Base-by-base conservation (phyloP, 2,888 invertebrate species). In the Drosophila atroscutellata region DNA sequence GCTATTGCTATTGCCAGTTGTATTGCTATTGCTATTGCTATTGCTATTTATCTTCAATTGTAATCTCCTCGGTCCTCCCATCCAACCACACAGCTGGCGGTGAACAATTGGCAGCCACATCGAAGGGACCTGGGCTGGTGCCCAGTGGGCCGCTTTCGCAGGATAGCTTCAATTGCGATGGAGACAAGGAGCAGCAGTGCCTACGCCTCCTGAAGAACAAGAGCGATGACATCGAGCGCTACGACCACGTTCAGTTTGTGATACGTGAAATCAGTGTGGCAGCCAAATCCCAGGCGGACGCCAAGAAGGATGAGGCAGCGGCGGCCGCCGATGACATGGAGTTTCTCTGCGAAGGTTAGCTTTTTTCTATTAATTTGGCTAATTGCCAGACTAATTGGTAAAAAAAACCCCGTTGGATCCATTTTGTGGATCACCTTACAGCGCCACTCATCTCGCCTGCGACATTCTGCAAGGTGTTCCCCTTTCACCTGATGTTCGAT, bases 401-500 rank as follows among this genome's bases (percentile, higher is more conserved):
- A 49, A 62, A 32, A 39, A 32, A 39, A 39, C 26, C 32, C 11
- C 6, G 11, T 20, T 47, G 30, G 11, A 24, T 36, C 24, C 26
- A 24, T 18, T 36, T 20, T 6, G n/a, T n/a, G 37, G 26, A 26
- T 26, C 20, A 9, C 20, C 18, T n/a, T 9, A 20, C 60, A 97
- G 98, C 97, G 81, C 97, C 97, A 15, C 97, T 97, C 94, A 97
- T 98, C 66, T 97, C 97, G 85, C 97, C 98, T 26, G 95, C 96
- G 24, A 98, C 99, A 6, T 99, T 99, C 93, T 98, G 98, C 93
- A 95, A 96, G 72, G 97, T 98, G 24, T 99, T 99, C 92, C 99
- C 99, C 1, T 99, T 99, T 93, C 99, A 99, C 92, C 94, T 99
- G 85, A 97, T 99, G 95, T 99, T 99, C 91, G 97, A 99, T 92